phyloP scores from a whole-genome alignment of 2,888 invertebrate genomes.

The Oscheius sp. region DNA sequence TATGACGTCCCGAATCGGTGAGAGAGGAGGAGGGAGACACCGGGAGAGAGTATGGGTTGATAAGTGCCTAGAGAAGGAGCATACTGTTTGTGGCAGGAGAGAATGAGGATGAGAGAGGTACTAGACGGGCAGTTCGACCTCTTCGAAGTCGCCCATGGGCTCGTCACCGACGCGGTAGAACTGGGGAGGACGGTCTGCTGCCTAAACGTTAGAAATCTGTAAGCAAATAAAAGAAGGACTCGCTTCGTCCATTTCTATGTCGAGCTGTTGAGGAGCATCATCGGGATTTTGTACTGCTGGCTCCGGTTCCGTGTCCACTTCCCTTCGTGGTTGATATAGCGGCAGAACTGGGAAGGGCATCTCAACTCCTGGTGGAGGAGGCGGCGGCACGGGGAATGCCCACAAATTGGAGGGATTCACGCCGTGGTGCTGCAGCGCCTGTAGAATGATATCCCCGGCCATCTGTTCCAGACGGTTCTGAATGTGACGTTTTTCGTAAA shows the following conservation, averaged over 20 bases:
- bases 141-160: constrained; percentile 24
- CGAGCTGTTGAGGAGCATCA: constrained; percentile 8
- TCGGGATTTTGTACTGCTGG: neutral
- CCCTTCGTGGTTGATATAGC: neutral
- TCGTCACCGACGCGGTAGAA: constrained; percentile 33
- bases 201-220: neutral
- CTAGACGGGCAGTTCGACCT: constrained; percentile 3
- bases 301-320: constrained; percentile 8
- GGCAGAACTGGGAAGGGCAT: neutral
- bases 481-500: neutral
- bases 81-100: too few species aligned
- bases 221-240: neutral
- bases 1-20: too few species aligned
- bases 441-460: constrained; percentile 30
- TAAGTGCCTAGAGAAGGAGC: too few species aligned
- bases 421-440: constrained; percentile 23
- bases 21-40: too few species aligned
- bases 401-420: constrained; percentile 26
- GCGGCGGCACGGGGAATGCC: constrained; percentile 19
- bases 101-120: neutral
- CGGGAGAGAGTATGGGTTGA: too few species aligned
- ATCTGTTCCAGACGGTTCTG: constrained; percentile 23
- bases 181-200: constrained; percentile 26
- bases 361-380: neutral
- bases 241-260: constrained; percentile 30